A percentile compares a stretch with the other conserved stretches of the same genome.
phyloP scores from a whole-genome alignment of 2,797 vertebrate species.

The Lithobates sylvaticus region DNA sequence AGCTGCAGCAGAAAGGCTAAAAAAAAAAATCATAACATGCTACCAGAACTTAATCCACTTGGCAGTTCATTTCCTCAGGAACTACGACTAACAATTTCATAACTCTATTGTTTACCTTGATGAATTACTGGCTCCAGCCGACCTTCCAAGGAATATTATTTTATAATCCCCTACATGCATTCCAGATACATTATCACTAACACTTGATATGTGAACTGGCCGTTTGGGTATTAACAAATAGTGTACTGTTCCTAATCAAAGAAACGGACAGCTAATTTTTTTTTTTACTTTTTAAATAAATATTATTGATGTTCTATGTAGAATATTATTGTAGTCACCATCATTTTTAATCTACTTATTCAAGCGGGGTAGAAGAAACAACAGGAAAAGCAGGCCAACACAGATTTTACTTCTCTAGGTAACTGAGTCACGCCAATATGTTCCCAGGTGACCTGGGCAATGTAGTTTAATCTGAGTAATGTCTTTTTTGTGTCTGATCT shows the following conservation, averaged over 20 bases:
- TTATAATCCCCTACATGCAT: slow-evolving; percentile 36
- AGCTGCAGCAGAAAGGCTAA: neutral
- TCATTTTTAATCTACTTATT: neutral
- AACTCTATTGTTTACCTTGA: slow-evolving; percentile 33
- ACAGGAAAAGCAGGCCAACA: too few relatives aligned
- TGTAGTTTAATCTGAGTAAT: too few relatives aligned
- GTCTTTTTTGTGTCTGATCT: too few relatives aligned
- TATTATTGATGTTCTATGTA: neutral
- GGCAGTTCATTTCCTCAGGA: slow-evolving; percentile 39
- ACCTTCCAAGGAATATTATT: slow-evolving; percentile 18
- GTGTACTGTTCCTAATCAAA: neutral
- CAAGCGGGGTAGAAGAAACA: neutral
- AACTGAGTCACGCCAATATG: too few relatives aligned
- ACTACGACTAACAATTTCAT: slow-evolving; percentile 14
- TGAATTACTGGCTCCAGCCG: slow-evolving; percentile 20
- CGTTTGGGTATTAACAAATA: neutral
- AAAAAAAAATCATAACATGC: slow-evolving; percentile 18
- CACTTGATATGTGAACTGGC: neutral
- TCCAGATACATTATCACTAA: neutral
- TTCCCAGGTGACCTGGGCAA: too few relatives aligned
- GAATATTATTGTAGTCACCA: neutral
- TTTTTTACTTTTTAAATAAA: neutral
- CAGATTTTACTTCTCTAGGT: too few relatives aligned
- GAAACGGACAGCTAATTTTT: neutral
- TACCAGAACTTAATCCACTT: slow-evolving; percentile 21